Conservation (phyloP, 2,797 vertebrate species). For the Eleutherodactylus coqui region DNA sequence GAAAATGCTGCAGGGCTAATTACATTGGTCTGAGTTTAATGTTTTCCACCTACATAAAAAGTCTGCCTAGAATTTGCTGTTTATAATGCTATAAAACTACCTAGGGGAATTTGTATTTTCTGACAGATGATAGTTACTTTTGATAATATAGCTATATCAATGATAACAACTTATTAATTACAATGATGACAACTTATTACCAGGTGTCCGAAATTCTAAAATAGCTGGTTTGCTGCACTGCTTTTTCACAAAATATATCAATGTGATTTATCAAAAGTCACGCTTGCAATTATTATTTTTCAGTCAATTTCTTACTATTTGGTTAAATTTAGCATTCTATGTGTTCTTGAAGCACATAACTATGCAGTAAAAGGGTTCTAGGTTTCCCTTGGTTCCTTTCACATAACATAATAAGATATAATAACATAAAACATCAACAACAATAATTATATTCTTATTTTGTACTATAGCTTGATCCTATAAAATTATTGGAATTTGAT, state of each 20-base stretch:
- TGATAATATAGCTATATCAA: constrained; percentile 21
- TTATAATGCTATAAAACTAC: constrained; percentile 47
- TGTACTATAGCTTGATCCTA: neutral
- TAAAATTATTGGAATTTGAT: neutral
- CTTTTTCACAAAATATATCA: neutral
- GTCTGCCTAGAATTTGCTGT: constrained; percentile 46
- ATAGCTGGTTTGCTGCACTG: neutral
- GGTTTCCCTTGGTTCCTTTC: neutral
- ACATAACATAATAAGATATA: neutral
- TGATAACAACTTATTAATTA: too few species aligned
- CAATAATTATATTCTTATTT: neutral
- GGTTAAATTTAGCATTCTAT: neutral
- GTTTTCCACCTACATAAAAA: constrained; percentile 50
- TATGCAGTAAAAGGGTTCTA: neutral
- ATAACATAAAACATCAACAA: neutral
- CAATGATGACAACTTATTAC: neutral
- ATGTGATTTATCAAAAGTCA: neutral
- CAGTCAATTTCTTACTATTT: neutral
- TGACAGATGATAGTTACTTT: constrained; percentile 18
- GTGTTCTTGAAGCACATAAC: neutral
- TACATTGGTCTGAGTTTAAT: constrained; percentile 55
- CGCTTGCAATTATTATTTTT: neutral
- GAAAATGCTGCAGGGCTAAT: constrained; percentile 56
- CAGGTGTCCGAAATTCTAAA: neutral
- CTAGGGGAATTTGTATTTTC: constrained; percentile 22